phyloP scores from a whole-genome alignment of 2,797 vertebrate genomes.

The Aplochiton taeniatus region DNA sequence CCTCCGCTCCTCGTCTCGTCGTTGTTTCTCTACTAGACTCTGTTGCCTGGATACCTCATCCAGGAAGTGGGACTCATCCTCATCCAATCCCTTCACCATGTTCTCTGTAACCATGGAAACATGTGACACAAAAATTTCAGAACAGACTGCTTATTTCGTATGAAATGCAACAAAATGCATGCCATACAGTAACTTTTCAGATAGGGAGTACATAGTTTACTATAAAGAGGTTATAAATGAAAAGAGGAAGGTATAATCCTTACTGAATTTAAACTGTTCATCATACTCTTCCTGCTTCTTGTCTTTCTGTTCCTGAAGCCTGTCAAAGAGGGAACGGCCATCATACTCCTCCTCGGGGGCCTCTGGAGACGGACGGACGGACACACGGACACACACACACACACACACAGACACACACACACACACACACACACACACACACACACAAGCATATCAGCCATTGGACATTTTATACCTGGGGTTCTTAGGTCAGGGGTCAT shows the following conservation, averaged over 20 bases:
- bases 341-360: conserved; percentile 94
- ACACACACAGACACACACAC: conserved; percentile 16
- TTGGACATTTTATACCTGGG: too few species aligned
- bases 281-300: conserved; percentile 97
- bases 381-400: conserved; percentile 27
- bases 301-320: conserved; percentile 94
- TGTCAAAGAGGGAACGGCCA: conserved; percentile 88
- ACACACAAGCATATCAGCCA: background rate
- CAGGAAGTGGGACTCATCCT: conserved; percentile 94
- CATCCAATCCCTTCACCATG: conserved; percentile 97
- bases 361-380: conserved; percentile 68
- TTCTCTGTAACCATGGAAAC: conserved; percentile 86
- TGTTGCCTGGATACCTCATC: conserved; percentile 97
- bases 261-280: conserved; percentile 99
- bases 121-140: conserved; percentile 15
- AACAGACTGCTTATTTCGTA: conserved; percentile 27
- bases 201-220: background rate
- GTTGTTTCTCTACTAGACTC: conserved; percentile 90
- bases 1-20: conserved; percentile 90
- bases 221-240: background rate
- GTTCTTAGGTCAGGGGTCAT: background rate
- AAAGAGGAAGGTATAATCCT: conserved; percentile 48
- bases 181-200: too few species aligned
- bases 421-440: conserved; percentile 4
- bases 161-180: too few species aligned